A percentile compares a stretch with the other conserved stretches of the same genome.
phyloP scores from a whole-genome alignment of 1,140 invertebrate genomes.

The Trinorchestia longiramus region DNA sequence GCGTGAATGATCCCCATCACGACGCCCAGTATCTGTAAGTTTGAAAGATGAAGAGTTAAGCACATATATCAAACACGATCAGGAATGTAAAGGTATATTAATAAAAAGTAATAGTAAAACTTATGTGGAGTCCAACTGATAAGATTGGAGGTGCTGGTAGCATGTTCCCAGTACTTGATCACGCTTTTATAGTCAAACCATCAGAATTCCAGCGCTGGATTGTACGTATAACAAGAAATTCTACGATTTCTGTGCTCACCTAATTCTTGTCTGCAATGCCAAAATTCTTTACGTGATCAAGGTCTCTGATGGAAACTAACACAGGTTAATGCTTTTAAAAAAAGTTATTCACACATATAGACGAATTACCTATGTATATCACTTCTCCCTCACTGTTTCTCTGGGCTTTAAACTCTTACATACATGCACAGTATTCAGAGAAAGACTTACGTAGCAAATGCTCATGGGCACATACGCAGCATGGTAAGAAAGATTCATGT shows the following conservation, averaged over 20 bases:
- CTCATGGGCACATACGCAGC: constrained; percentile 24
- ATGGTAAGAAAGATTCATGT: constrained; percentile 41
- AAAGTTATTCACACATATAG: neutral
- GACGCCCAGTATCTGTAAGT: neutral
- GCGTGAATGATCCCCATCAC: constrained; percentile 30
- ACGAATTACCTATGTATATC: no score
- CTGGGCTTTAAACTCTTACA: neutral
- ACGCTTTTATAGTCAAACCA: neutral
- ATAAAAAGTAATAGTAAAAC: neutral
- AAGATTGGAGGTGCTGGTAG: neutral
- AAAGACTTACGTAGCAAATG: constrained; percentile 13
- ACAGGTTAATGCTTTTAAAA: neutral
- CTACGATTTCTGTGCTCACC: neutral
- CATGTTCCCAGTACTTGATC: neutral
- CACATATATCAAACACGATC: no score
- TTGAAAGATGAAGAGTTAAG: no score
- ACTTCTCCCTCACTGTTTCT: neutral
- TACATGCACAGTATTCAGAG: neutral
- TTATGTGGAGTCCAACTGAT: neutral
- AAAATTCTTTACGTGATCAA: neutral
- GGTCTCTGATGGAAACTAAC: neutral
- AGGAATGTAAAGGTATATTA: no score
- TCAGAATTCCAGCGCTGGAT: neutral
- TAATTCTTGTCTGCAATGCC: neutral
- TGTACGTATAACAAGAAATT: neutral